These are phyloP conservation scores for Lycocorax pyrrhopterus DNA, from an alignment of 2,113 vertebrate species.

Conservation along the genomic window DNA sequence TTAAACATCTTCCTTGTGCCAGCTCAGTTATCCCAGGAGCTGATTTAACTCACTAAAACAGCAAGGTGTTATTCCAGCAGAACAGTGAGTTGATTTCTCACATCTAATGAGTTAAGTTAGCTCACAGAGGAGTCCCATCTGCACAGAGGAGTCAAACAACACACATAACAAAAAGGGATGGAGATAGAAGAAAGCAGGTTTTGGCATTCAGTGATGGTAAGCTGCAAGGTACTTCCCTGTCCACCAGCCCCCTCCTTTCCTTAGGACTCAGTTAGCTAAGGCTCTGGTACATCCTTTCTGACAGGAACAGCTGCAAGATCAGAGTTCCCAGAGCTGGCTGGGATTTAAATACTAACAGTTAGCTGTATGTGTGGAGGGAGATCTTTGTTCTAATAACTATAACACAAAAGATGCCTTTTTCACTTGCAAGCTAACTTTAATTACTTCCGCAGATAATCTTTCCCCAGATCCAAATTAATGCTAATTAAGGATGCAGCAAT, in stretches of 20 bases:
- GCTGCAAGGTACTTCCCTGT: background rate
- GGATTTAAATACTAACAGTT: background rate
- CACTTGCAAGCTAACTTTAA: background rate
- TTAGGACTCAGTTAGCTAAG: background rate
- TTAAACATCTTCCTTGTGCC: background rate
- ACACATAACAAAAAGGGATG: background rate
- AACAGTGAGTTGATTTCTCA: background rate
- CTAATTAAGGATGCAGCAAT: background rate
- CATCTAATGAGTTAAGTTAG: background rate
- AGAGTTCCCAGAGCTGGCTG: background rate
- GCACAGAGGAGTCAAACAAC: background rate
- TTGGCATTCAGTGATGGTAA: background rate
- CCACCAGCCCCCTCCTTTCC: background rate
- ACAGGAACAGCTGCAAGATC: background rate
- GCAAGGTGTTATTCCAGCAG: background rate
- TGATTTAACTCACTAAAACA: background rate
- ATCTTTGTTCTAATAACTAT: background rate
- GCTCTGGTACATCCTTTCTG: background rate
- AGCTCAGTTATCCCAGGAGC: background rate
- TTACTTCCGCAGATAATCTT: background rate
- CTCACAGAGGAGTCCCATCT: background rate
- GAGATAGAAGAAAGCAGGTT: background rate
- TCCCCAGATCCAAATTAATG: background rate
- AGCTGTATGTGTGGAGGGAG: background rate
- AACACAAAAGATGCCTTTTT: background rate